Percentiles rank a stretch among this genome's conserved stretches.
phyloP scores from a whole-genome alignment of 1,140 invertebrate genomes.

The Scaptomyza pallida region DNA sequence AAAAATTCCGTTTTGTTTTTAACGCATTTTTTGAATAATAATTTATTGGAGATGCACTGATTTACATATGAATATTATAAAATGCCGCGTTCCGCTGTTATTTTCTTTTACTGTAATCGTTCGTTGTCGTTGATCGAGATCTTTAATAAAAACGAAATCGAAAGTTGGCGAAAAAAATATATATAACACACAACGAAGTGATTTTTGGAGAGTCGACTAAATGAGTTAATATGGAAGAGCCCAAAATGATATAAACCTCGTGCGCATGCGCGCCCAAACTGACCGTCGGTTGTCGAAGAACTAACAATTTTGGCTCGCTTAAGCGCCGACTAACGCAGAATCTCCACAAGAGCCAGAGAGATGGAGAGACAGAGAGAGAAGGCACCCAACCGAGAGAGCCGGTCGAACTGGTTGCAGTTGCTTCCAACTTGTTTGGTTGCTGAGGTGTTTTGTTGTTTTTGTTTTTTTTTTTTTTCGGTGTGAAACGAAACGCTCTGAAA shows the following conservation, averaged over 20 bases:
- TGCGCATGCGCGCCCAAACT: constrained; percentile 83
- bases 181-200: neutral
- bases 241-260: constrained; percentile 29
- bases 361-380: constrained; percentile 1
- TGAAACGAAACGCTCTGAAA: constrained; percentile 54
- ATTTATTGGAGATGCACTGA: constrained; percentile 32
- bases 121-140: constrained; percentile 14
- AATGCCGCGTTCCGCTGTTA: constrained; percentile 1
- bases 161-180: constrained; percentile 54
- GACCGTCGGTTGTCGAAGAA: constrained; percentile 82
- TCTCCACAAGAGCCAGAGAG: constrained; percentile 26
- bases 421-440: constrained; percentile 48
- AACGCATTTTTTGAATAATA: constrained; percentile 30
- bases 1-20: constrained; percentile 47
- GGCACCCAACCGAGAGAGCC: constrained; percentile 1
- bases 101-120: constrained; percentile 1
- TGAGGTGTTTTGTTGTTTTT: too few species aligned
- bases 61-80: constrained; percentile 44
- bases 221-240: neutral
- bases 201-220: neutral
- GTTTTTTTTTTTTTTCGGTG: constrained; percentile 18
- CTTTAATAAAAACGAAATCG: constrained; percentile 38
- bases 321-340: constrained; percentile 64
- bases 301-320: constrained; percentile 70
- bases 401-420: constrained; percentile 49